Conservation (phyloP, 2,113 vertebrate species). For the Tor tambroides region DNA sequence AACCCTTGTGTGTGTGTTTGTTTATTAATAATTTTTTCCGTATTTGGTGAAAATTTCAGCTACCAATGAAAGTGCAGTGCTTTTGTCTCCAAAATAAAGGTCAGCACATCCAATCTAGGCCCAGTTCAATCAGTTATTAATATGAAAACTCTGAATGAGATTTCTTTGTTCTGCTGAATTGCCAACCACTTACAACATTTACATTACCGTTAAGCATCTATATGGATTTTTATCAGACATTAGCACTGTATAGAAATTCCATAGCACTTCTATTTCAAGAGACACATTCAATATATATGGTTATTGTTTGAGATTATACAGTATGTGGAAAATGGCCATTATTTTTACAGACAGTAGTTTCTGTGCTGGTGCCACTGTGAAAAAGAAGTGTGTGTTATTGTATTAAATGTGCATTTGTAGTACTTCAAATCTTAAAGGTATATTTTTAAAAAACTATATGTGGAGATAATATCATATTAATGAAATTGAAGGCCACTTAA, state of each 20-base stretch:
- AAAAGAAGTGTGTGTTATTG: not conserved
- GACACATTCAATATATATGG: not conserved
- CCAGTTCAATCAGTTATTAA: not conserved
- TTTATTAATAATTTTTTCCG: not conserved
- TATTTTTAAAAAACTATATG: too few species aligned
- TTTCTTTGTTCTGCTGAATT: not conserved
- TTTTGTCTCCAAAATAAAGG: not conserved
- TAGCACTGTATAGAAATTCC: not conserved
- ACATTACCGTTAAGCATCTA: not conserved
- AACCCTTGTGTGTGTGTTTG: not conserved
- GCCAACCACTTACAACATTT: not conserved
- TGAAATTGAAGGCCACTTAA: too few species aligned
- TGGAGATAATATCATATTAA: too few species aligned
- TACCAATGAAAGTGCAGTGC: not conserved
- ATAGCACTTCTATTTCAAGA: not conserved
- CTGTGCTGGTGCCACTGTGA: not conserved
- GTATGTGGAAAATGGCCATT: slow-evolving; percentile 4
- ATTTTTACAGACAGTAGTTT: slow-evolving; percentile 43
- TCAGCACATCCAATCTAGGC: not conserved
- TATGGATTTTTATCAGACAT: not conserved
- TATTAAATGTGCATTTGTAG: not conserved
- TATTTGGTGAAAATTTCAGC: not conserved
- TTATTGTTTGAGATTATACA: not conserved
- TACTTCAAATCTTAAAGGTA: not conserved
- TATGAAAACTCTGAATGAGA: not conserved